Evolutionary conservation across 2,797 vertebrate species (phyloP).

Genomic region (Okamejei kenojei): DNA sequence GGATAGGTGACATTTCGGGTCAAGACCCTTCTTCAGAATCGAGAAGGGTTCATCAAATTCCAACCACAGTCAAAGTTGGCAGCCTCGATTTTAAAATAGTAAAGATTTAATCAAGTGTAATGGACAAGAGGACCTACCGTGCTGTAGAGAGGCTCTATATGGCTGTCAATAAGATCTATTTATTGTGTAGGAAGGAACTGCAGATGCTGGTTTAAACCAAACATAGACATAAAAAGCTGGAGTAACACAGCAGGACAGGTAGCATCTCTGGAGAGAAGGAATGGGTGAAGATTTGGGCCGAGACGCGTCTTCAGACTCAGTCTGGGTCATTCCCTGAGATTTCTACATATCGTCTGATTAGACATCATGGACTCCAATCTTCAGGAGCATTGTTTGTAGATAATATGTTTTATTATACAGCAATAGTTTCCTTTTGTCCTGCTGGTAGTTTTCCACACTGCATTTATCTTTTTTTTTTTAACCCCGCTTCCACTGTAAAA

Average conservation of each 20-base stretch:
- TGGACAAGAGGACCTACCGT: neutral
- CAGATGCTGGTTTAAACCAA: too few species aligned
- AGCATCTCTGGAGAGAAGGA: too few species aligned
- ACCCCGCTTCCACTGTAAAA: neutral
- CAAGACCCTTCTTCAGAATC: too few species aligned
- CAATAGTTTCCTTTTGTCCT: conserved; percentile 8
- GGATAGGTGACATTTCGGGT: too few species aligned
- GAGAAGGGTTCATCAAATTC: too few species aligned
- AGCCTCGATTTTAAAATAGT: too few species aligned
- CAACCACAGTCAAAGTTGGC: neutral
- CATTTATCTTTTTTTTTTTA: neutral
- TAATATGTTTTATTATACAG: neutral
- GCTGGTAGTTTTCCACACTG: conserved; percentile 26
- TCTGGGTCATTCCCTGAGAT: neutral
- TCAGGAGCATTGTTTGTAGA: neutral
- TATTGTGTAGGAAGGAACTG: neutral
- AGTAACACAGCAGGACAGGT: too few species aligned
- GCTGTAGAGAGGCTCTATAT: neutral
- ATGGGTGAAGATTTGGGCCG: too few species aligned
- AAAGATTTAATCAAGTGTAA: neutral
- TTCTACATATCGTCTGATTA: neutral
- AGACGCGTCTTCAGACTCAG: too few species aligned
- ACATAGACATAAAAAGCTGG: too few species aligned
- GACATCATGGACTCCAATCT: neutral
- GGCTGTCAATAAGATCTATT: neutral